Base-by-base conservation (phyloP, 2,797 vertebrate genomes). In the Hyperoplus lanceolatus region DNA sequence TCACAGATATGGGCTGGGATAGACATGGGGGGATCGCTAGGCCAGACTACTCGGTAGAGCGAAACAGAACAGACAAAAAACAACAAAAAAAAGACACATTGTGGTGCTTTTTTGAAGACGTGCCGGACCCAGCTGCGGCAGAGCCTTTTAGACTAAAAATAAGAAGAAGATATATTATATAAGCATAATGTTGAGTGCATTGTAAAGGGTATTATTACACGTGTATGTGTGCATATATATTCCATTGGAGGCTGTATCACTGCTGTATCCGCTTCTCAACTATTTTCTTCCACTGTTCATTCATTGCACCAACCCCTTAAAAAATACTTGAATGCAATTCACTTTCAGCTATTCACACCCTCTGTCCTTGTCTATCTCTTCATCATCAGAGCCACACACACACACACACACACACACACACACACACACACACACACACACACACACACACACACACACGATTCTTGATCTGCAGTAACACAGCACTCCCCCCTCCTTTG, bases 401-500 rank as follows among this genome's bases (percentile, higher is more conserved):
- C n/a, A 18, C 50, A 41, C 45, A 66, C 50, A 65, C 58, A 29
- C 5, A 41, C 62, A 56, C 55, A 62, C 18, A 65, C 46, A 39
- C 67, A 41, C 54, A 53, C 16, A 64, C 16, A 49, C 18, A 59
- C 48, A 38, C 68, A 42, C 51, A 54, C 15, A 65, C 16, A 50
- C 18, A 66, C 43, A 41, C 68, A 42, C 57, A 57, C 15, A 65
- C 21, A 21, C 21, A 21, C 21, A 39, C 62, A 67, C 80, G 79
- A 29, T 29, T 29, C 29, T 59, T 84, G 80, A 91, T 91, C 84
- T 87, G 64, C 78, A 88, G 80, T 12, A 65, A 46, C 72, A 74
- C 66, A 85, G 67, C 58, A 41, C 57, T 36, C 15, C 86, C n/a
- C 9, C 58, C 45, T 43, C 10, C 69, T 42, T 73, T 51, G 73